Percentiles rank a stretch among this genome's conserved stretches.
Conservation (phyloP, 2,113 vertebrate species). For the Urocynchramus pylzowi region DNA sequence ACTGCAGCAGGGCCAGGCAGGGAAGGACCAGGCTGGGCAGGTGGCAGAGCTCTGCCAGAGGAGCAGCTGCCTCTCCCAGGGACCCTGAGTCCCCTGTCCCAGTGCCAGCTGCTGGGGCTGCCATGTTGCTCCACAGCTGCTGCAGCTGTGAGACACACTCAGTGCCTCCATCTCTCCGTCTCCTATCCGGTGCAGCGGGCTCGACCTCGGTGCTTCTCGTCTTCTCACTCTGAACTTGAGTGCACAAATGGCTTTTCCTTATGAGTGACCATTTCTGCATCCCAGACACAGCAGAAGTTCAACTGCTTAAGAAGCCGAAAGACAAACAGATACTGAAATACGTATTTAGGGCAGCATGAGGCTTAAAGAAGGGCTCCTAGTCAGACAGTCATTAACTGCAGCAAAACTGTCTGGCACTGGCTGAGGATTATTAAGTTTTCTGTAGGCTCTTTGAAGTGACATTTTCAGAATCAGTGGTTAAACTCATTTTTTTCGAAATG, state of each 20-base stretch:
- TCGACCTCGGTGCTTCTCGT: neutral
- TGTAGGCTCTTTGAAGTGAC: slow-evolving; percentile 24
- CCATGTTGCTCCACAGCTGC: rapidly evolving
- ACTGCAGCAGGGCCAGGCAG: too few species aligned
- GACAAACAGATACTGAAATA: neutral
- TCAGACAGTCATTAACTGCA: neutral
- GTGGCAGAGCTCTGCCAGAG: neutral
- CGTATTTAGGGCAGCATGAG: neutral
- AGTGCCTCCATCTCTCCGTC: rapidly evolving
- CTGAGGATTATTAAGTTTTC: slow-evolving; percentile 41
- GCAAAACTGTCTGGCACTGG: neutral
- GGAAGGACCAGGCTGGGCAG: neutral
- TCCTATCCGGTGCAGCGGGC: neutral
- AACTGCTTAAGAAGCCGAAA: neutral
- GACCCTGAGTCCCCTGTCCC: neutral
- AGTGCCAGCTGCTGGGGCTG: neutral
- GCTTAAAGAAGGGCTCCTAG: neutral
- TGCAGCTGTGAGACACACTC: rapidly evolving
- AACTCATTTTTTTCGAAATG: neutral
- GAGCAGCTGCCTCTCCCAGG: neutral
- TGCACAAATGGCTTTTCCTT: neutral
- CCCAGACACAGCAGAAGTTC: neutral
- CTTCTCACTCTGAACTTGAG: neutral
- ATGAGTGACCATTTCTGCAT: neutral
- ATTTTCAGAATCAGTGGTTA: slow-evolving; percentile 22